Evolutionary conservation across 2,113 vertebrate genomes (phyloP).

Genomic region (Tyrannus savana): DNA sequence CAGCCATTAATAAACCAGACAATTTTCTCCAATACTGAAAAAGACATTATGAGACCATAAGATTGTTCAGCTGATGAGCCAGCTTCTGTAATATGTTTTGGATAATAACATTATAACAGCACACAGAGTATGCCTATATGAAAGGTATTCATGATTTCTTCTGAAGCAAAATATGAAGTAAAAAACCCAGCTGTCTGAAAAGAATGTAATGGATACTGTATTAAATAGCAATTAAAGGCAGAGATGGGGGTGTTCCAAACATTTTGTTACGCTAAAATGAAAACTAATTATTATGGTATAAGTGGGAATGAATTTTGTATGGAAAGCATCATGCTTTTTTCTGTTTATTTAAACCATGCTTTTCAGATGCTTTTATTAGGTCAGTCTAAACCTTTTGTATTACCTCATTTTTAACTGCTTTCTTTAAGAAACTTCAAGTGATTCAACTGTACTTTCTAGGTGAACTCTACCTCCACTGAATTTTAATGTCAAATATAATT

Average conservation of each 20-base stretch:
- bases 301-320: neutral
- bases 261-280: neutral
- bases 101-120: neutral
- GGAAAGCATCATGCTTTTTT: neutral
- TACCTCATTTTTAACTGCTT: neutral
- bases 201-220: neutral
- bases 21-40: neutral
- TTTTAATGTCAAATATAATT: neutral
- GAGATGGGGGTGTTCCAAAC: neutral
- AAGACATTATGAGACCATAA: neutral
- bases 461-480: neutral
- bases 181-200: neutral
- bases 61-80: slow-evolving; percentile 1
- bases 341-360: neutral
- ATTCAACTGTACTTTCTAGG: neutral
- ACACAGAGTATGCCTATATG: neutral
- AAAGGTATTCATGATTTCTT: neutral
- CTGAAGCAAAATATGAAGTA: neutral
- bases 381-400: neutral
- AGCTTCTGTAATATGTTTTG: neutral
- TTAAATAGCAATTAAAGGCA: neutral
- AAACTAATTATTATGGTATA: neutral
- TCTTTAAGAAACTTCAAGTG: neutral
- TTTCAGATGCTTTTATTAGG: neutral
- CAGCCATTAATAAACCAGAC: neutral